These are phyloP conservation scores for Chamaea fasciata DNA, from an alignment of 2,113 vertebrate genomes.

Conservation along the genomic window DNA sequence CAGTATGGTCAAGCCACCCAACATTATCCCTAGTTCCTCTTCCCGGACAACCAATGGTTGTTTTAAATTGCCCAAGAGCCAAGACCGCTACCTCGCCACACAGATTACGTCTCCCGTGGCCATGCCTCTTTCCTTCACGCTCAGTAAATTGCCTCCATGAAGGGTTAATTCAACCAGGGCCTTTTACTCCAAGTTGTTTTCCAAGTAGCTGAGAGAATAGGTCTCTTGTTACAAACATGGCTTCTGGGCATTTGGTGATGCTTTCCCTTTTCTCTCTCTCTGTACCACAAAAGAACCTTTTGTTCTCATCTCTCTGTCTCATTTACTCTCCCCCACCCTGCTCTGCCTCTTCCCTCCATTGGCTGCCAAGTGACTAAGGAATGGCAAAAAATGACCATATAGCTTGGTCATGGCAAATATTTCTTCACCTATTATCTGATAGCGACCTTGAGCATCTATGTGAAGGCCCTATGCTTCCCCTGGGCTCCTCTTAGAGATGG, in stretches of 20 bases:
- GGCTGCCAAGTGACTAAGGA: conserved; percentile 72
- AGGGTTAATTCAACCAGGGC: conserved; percentile 64
- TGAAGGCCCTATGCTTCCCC: conserved; percentile 36
- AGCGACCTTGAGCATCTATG: conserved; percentile 24
- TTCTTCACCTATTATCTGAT: conserved; percentile 47
- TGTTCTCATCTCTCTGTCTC: conserved; percentile 70
- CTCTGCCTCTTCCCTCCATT: conserved; percentile 62
- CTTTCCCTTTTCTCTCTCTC: conserved; percentile 70
- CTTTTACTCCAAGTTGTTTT: conserved; percentile 73
- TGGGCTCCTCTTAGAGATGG: neutral
- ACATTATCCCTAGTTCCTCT: neutral
- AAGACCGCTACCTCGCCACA: neutral
- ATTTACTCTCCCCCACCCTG: conserved; percentile 62
- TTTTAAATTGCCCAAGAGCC: neutral
- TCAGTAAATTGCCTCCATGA: neutral
- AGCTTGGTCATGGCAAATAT: conserved; percentile 61
- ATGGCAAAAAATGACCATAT: conserved; percentile 70
- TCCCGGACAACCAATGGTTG: neutral
- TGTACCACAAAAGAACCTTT: conserved; percentile 77
- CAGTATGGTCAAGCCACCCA: neutral
- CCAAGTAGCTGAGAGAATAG: conserved; percentile 76
- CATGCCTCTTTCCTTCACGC: neutral
- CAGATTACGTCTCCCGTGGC: neutral
- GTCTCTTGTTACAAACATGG: conserved; percentile 85
- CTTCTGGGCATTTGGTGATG: conserved; percentile 81